These are phyloP conservation scores for Zelostemma sp. DNA, from an alignment of 1,140 invertebrate genomes.

Conservation along the genomic window DNA sequence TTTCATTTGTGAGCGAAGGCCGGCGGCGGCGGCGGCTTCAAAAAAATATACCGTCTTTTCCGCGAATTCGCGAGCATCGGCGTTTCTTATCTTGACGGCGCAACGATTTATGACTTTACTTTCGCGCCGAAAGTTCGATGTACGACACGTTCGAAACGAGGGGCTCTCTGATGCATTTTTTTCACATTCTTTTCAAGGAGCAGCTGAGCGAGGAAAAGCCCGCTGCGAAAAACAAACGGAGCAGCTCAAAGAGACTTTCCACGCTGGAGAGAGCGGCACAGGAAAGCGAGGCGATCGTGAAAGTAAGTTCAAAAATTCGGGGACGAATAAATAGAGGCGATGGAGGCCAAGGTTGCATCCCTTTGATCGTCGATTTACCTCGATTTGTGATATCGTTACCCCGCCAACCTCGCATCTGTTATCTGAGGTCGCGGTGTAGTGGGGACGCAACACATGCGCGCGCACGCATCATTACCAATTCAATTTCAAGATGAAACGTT, in stretches of 20 bases:
- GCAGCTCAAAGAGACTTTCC: conserved; percentile 67
- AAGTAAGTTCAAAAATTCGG: conserved; percentile 54
- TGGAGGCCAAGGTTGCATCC: conserved; percentile 15
- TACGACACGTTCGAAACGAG: no score
- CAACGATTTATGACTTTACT: no score
- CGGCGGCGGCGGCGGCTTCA: conserved; percentile 19
- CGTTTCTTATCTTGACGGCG: no score
- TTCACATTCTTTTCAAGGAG: conserved; percentile 56
- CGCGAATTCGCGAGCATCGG: no score
- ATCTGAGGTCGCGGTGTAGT: conserved; percentile 16
- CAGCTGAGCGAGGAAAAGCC: conserved; percentile 63
- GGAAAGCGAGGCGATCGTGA: conserved; percentile 68
- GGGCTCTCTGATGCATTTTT: no score
- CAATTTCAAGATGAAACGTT: no score
- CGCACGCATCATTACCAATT: no score
- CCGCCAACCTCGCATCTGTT: conserved; percentile 48
- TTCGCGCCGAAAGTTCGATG: no score
- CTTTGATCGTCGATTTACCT: conserved; percentile 36
- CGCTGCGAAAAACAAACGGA: conserved; percentile 65
- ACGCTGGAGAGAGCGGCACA: conserved; percentile 67
- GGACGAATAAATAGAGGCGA: neutral
- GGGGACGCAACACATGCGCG: conserved; percentile 8
- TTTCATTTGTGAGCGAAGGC: conserved; percentile 51
- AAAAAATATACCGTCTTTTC: neutral
- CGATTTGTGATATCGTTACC: conserved; percentile 43